Conservation (phyloP, 2,113 vertebrate species). For the Campylorhamphus procurvoides region DNA sequence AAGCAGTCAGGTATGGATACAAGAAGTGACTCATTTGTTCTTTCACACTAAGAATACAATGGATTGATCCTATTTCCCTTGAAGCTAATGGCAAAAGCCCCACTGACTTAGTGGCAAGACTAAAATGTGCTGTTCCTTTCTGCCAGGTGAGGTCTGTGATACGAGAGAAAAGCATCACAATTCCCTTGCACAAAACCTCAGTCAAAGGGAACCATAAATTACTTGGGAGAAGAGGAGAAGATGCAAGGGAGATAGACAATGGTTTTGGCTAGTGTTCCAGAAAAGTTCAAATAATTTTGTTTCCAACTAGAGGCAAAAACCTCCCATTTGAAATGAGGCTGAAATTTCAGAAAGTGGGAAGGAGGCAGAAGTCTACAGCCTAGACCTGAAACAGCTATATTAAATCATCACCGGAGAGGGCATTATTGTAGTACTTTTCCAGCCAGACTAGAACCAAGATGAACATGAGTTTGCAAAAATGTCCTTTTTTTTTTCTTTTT, state of each 20-base stretch:
- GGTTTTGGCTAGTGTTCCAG: background rate
- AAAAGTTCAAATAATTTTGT: background rate
- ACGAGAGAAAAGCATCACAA: background rate
- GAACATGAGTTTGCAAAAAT: slow-evolving; percentile 62
- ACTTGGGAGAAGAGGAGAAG: background rate
- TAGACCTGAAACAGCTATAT: background rate
- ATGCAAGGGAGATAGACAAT: background rate
- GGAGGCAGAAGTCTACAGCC: background rate
- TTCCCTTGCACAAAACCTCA: background rate
- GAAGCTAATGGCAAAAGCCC: slow-evolving; percentile 20
- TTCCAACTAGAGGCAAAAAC: background rate
- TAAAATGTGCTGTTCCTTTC: background rate
- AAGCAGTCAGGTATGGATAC: slow-evolving; percentile 32
- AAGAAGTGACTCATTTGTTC: slow-evolving; percentile 16
- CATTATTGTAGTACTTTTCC: slow-evolving; percentile 36
- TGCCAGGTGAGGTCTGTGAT: background rate
- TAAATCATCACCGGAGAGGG: background rate
- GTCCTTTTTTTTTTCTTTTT: background rate
- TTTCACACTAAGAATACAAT: slow-evolving; percentile 4
- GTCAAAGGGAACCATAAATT: background rate
- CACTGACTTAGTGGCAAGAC: background rate
- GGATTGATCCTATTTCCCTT: background rate
- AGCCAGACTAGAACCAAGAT: background rate
- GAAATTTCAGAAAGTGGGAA: background rate
- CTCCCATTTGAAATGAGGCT: fast-evolving